Base-by-base conservation (phyloP, 2,113 vertebrate species). In the Halcyon malimbica region DNA sequence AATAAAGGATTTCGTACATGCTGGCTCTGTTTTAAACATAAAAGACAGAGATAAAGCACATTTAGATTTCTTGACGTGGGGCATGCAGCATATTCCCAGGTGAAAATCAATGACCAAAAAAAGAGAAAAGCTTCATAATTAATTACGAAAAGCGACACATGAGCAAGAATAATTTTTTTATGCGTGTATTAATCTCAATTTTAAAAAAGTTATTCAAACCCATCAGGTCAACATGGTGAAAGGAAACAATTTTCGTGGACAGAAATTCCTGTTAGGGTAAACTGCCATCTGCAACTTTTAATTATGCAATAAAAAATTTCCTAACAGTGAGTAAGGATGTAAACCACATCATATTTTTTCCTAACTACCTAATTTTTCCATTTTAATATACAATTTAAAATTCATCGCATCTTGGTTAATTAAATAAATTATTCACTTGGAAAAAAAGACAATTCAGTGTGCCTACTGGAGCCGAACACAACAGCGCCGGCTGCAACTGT, bases 341-440 rank as follows among this genome's bases (percentile, higher is more conserved):
- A 91, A 93, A 65, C 51, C 51, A 75, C 48, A 53, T 50, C 24
- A 18, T 73, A 60, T 71, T 89, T 92, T 95, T 86, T 87, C 79
- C 44, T 85, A 94, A 91, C 83, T 87, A 76, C 33, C 53, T 91
- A 82, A 71, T 87, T 93, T 93, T 91, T 48, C 48, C 33, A 68
- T 89, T 94, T 91, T 57, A 87, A 89, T 82, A 87, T 28, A 95
- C 57, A 91, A 85, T 82, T 96, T 81, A 48, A 84, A 91, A 95
- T 89, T 87, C 80, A 75, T 51, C 84, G 39, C 81, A 53, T 85
- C 65, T 20, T 50, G 33, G 69, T 82, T 96, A 96, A 95, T 91
- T 87, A 91, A 93, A 94, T 92, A 93, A 87, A 95, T 93, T 89
- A 94, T 89, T 87, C 93, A 93, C 53, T 95, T 89, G 60, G 56